A percentile compares a stretch with the other conserved stretches of the same genome.
Conservation (phyloP, 2,797 vertebrate genomes). For the Coluber constrictor region DNA sequence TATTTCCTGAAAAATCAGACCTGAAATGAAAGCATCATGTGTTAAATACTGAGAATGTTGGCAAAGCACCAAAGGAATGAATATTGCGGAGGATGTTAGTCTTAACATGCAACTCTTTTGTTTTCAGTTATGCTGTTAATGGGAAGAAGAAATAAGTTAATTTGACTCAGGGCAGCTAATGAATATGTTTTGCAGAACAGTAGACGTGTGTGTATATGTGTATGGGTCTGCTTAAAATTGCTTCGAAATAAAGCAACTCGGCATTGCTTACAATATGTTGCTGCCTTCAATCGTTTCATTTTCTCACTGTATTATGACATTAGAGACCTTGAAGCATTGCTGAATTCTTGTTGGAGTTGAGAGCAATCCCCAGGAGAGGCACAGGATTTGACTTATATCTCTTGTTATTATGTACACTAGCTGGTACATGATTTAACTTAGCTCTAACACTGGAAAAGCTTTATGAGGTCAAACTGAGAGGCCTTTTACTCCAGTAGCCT, state of each 20-base stretch:
- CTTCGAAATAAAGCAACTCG: conserved; percentile 64
- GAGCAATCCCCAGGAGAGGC: conserved; percentile 37
- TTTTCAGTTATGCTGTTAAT: conserved; percentile 40
- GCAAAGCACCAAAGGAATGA: conserved; percentile 27
- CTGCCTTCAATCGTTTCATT: conserved; percentile 54
- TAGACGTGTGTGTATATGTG: conserved; percentile 33
- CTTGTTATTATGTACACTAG: conserved; percentile 24
- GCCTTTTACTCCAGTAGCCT: neutral
- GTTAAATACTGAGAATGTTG: neutral
- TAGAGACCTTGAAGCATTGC: conserved; percentile 40
- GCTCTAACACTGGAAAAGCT: neutral
- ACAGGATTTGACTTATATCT: conserved; percentile 14
- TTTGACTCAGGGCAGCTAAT: conserved; percentile 49
- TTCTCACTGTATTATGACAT: conserved; percentile 47
- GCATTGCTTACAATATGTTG: conserved; percentile 45
- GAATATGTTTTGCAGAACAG: conserved; percentile 48
- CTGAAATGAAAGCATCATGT: neutral
- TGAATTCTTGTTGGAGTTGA: conserved; percentile 52
- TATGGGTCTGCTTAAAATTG: conserved; percentile 47
- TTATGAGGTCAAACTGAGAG: neutral
- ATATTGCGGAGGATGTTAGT: conserved; percentile 31
- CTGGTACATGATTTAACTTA: conserved; percentile 25
- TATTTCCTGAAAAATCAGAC: neutral
- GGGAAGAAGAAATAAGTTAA: conserved; percentile 37
- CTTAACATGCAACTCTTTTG: conserved; percentile 36